phyloP scores from a whole-genome alignment of 1,140 invertebrate species.

The Drosophila murphyi region DNA sequence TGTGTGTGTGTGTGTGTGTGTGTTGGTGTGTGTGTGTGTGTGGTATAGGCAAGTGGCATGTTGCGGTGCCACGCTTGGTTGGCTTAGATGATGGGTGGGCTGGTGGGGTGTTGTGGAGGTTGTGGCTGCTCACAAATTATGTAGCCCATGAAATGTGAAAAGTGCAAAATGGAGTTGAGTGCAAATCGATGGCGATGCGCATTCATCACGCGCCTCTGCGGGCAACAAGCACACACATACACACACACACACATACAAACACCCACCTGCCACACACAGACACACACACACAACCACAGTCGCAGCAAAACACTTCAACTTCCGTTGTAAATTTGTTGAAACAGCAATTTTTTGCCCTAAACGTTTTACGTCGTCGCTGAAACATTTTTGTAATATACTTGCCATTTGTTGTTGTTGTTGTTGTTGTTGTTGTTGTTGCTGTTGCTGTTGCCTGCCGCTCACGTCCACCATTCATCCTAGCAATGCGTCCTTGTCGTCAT shows the following conservation, averaged over 20 bases:
- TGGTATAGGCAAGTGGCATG: conserved; percentile 2
- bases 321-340: conserved; percentile 82
- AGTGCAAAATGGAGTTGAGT: conserved; percentile 80
- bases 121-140: conserved; percentile 60
- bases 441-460: conserved; percentile 53
- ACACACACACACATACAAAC: conserved; percentile 11
- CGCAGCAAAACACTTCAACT: conserved; percentile 71
- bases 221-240: conserved; percentile 24
- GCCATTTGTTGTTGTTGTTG: conserved; percentile 65
- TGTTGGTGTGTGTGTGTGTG: neutral
- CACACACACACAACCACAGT: neutral
- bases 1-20: neutral
- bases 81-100: too few species aligned
- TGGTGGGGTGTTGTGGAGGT: neutral
- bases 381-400: conserved; percentile 79
- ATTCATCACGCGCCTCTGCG: conserved; percentile 69
- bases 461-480: conserved; percentile 72
- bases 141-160: conserved; percentile 65
- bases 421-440: conserved; percentile 25
- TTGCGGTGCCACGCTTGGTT: neutral
- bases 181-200: conserved; percentile 76
- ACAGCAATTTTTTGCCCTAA: conserved; percentile 79
- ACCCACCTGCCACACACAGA: conserved; percentile 17
- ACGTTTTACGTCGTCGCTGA: conserved; percentile 55
- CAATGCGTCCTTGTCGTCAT: conserved; percentile 37